A percentile compares a stretch with the other conserved stretches of the same genome.
Evolutionary conservation across 2,797 vertebrate species (phyloP).

Genomic region (Australoheros facetus): DNA sequence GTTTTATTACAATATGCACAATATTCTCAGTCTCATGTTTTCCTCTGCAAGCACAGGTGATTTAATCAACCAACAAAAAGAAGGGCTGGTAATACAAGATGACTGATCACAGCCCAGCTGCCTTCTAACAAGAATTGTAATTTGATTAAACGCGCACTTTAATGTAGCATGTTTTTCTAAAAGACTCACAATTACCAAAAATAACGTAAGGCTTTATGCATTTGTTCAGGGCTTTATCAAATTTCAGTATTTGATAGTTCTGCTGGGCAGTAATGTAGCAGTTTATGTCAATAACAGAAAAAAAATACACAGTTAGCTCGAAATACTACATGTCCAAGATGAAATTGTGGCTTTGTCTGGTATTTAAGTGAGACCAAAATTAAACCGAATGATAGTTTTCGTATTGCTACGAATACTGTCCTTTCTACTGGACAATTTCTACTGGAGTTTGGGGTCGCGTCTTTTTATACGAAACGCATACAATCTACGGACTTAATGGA

Average conservation of each 20-base stretch:
- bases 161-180: background rate
- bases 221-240: background rate
- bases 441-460: background rate
- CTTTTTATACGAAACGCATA: background rate
- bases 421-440: background rate
- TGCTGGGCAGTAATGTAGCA: background rate
- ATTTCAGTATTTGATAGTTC: background rate
- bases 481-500: background rate
- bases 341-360: no score
- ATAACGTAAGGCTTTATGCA: background rate
- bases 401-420: fast-evolving
- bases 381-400: background rate
- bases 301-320: background rate
- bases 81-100: no score
- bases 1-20: no score
- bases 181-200: background rate
- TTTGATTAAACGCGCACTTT: background rate
- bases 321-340: background rate
- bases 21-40: no score
- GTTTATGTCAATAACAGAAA: background rate
- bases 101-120: no score
- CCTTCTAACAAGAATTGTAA: background rate
- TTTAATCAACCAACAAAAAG: no score
- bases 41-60: no score
- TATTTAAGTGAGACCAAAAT: background rate